Conservation (phyloP, 2,113 vertebrate species). For the Arvicanthis niloticus region DNA sequence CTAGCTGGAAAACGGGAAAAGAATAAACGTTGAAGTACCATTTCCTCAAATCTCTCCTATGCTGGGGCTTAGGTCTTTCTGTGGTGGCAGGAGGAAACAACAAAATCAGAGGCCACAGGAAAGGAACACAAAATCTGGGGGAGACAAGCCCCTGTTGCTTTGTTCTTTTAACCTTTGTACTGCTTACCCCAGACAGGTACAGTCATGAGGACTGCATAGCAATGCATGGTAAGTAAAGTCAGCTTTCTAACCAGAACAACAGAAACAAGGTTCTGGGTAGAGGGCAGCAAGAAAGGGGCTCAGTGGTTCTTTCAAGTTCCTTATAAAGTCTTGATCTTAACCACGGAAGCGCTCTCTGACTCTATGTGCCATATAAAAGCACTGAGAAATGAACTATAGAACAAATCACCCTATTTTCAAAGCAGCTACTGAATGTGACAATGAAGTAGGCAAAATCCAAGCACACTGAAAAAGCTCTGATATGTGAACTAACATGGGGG, state of each 20-base stretch:
- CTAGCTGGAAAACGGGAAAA: background rate
- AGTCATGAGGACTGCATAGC: background rate
- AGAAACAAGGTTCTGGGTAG: background rate
- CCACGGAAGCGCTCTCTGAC: background rate
- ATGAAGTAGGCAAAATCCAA: background rate
- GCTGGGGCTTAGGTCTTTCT: conserved; percentile 24
- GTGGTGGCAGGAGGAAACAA: background rate
- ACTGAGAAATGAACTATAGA: background rate
- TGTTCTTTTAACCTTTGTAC: background rate
- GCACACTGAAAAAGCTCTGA: background rate
- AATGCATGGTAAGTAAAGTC: background rate
- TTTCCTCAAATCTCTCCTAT: conserved; percentile 4
- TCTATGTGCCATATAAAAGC: background rate
- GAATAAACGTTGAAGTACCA: conserved; percentile 12
- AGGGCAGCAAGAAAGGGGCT: background rate
- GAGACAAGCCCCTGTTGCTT: background rate
- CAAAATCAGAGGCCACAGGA: background rate
- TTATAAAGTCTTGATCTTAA: conserved; percentile 2
- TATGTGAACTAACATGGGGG: conserved; percentile 37
- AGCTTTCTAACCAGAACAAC: background rate
- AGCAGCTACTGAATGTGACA: conserved; percentile 54
- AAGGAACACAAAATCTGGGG: background rate
- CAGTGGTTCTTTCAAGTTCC: background rate
- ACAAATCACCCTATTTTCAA: background rate
- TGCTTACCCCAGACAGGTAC: background rate